These are phyloP conservation scores for Galleria mellonella DNA, from an alignment of 1,140 invertebrate genomes.

Conservation along the genomic window DNA sequence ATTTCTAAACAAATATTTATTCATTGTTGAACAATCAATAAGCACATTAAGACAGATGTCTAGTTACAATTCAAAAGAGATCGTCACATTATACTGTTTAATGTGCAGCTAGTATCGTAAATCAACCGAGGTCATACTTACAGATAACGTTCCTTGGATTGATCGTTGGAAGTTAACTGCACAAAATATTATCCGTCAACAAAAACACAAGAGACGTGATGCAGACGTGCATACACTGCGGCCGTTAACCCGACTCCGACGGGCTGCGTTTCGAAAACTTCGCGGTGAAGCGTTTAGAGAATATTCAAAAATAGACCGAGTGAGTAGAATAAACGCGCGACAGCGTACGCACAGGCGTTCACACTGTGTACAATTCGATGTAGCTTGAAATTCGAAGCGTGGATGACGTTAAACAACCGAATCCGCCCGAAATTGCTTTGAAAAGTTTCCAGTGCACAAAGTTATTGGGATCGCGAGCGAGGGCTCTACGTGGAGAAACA, in stretches of 20 bases:
- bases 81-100: slow-evolving; percentile 9
- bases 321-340: slow-evolving; percentile 42
- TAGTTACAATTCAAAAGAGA: slow-evolving; percentile 8
- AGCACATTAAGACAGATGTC: slow-evolving; percentile 20
- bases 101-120: slow-evolving; percentile 45
- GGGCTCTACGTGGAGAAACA: slow-evolving; percentile 49
- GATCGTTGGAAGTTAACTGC: slow-evolving; percentile 50
- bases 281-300: slow-evolving; percentile 61
- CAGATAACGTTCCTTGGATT: slow-evolving; percentile 60
- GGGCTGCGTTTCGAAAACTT: slow-evolving; percentile 69
- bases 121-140: slow-evolving; percentile 68
- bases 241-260: slow-evolving; percentile 59
- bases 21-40: slow-evolving; percentile 45
- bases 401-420: slow-evolving; percentile 26
- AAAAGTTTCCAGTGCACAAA: slow-evolving; percentile 71
- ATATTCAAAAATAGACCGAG: slow-evolving; percentile 72
- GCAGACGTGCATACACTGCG: slow-evolving; percentile 56
- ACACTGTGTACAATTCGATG: slow-evolving; percentile 25
- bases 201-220: slow-evolving; percentile 66
- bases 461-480: slow-evolving; percentile 53
- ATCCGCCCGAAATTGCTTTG: slow-evolving; percentile 42
- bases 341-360: slow-evolving; percentile 31
- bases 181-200: slow-evolving; percentile 67
- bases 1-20: slow-evolving; percentile 6
- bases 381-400: slow-evolving; percentile 29